These are phyloP conservation scores for Mungos mungo DNA, from an alignment of 2,113 vertebrate genomes.

Conservation along the genomic window DNA sequence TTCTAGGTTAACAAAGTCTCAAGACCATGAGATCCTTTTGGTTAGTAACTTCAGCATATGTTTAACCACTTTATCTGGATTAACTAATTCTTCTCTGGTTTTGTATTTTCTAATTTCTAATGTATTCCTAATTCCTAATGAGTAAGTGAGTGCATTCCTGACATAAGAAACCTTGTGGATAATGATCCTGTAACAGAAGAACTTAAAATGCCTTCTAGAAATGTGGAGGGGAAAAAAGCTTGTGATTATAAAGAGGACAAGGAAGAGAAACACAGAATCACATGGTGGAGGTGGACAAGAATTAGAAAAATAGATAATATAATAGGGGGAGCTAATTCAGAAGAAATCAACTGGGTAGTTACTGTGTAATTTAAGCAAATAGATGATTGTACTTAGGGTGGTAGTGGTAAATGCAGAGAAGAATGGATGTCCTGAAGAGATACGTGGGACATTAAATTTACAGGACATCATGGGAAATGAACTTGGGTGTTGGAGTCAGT, in stretches of 20 bases:
- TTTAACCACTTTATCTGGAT: not conserved
- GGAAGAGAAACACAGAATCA: not conserved
- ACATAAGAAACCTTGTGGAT: not conserved
- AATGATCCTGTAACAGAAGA: not conserved
- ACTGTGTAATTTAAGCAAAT: not conserved
- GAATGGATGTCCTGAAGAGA: not conserved
- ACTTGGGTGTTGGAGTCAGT: not conserved
- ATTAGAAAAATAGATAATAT: not conserved
- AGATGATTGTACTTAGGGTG: not conserved
- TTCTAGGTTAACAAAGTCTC: not conserved
- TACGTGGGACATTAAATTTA: not conserved
- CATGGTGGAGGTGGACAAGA: not conserved
- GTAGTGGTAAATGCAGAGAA: not conserved
- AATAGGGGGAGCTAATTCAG: not conserved
- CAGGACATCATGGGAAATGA: not conserved
- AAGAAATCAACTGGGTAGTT: not conserved
- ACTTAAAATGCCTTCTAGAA: not conserved
- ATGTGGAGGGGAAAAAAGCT: not conserved
- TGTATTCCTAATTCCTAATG: not conserved
- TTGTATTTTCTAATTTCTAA: not conserved
- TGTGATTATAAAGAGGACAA: not conserved
- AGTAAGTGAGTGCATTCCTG: not conserved
- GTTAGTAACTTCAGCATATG: not conserved
- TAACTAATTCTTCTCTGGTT: not conserved
- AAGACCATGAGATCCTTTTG: not conserved